phyloP scores from a whole-genome alignment of 2,888 invertebrate genomes.

The Hartigia nigra region DNA sequence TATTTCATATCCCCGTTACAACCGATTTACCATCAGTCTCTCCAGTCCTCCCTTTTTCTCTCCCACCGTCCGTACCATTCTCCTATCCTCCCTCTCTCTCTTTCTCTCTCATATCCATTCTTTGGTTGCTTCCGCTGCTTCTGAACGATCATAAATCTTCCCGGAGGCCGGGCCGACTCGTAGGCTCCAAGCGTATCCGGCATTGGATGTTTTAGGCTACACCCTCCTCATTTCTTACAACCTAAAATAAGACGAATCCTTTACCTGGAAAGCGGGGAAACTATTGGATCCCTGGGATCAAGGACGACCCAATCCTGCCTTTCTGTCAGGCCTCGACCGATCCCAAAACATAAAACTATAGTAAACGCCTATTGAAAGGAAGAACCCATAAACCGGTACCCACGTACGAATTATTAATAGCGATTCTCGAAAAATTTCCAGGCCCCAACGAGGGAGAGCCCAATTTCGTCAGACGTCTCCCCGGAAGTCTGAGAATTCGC shows the following conservation, averaged over 20 bases:
- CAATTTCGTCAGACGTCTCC: neutral
- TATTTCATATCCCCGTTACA: neutral
- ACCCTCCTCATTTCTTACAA: slow-evolving; percentile 15
- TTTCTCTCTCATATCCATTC: slow-evolving; percentile 10
- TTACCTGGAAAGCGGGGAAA: slow-evolving; percentile 25
- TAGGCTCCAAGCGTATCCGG: slow-evolving; percentile 24
- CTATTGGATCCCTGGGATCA: slow-evolving; percentile 18
- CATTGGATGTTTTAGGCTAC: slow-evolving; percentile 21
- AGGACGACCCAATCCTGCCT: slow-evolving; percentile 8
- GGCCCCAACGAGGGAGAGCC: neutral
- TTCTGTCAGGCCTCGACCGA: neutral
- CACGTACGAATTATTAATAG: neutral
- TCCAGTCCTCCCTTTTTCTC: neutral
- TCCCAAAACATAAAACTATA: neutral
- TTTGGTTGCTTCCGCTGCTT: slow-evolving; percentile 17
- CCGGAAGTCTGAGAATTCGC: neutral
- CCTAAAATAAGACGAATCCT: slow-evolving; percentile 15
- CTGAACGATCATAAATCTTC: slow-evolving; percentile 21
- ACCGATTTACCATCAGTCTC: neutral
- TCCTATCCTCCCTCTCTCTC: slow-evolving; percentile 5
- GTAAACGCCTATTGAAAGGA: neutral
- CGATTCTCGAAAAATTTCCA: neutral
- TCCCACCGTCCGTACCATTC: neutral
- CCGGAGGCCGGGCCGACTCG: slow-evolving; percentile 10
- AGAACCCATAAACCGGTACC: neutral